Base-by-base conservation (phyloP, 2,888 invertebrate species). In the Noctua comes region DNA sequence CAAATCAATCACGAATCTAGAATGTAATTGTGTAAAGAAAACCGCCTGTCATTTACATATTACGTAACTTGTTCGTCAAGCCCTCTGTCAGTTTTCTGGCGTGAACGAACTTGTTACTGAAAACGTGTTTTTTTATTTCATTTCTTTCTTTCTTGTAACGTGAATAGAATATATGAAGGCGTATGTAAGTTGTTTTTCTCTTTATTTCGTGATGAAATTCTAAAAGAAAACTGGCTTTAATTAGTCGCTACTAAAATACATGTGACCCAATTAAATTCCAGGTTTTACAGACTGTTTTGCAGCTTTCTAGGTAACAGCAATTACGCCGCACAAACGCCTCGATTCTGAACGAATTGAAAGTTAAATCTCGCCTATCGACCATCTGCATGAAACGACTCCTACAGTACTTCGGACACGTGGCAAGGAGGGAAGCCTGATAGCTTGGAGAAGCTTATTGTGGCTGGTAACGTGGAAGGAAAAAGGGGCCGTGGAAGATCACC, bases 161-260 rank as follows among this genome's bases (percentile, higher is more conserved):
- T 82, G 68, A 5, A 24, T 3, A 51, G 77, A 82, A 85, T 86
- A 73, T 54, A 16, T 73, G 48, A 79, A 62, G 27, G 16, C 62
- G 16, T 27, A 16, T 27, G 68, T 27, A 51, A 70, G 64, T 57
- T n/a, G 27, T 59, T 82, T 46, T 57, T 21, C 40, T 13, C n/a
- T 59, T 64, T 59, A 36, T 51, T 69, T 51, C n/a, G 24, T 54
- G 57, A 40, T 31, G 43, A 59, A 76, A 57, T 31, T 68, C 18
- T 46, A 27, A 59, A 69, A n/a, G 0, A 27, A 84, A 84, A 24
- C 51, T 54, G 10, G 57, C 36, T 66, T 84, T 71, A 71, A 71
- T 83, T 48, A 68, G 62, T 36, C n/a, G n/a, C n/a, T n/a, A 54
- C 46, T 10, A 57, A 69, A 69, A 36, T 66, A 66, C 62, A 54